These are phyloP conservation scores for Adela reaumurella DNA, from an alignment of 2,888 invertebrate species.

Conservation along the genomic window DNA sequence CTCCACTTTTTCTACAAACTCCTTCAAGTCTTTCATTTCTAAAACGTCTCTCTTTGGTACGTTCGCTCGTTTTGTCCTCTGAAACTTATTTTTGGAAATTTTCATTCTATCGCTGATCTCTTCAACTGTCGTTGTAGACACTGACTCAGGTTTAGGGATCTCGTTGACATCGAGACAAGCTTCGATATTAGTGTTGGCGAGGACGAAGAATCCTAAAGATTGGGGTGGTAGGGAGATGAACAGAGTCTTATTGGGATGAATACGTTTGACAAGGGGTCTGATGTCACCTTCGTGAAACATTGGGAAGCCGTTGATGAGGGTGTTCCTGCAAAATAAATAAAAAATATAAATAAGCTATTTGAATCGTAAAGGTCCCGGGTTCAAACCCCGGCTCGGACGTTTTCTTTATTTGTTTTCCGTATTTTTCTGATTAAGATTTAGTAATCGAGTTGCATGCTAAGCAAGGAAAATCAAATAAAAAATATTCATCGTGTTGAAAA, in stretches of 20 bases:
- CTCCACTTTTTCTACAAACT: no score
- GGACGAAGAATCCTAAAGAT: conserved; percentile 72
- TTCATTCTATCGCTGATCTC: conserved; percentile 9
- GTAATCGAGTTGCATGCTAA: no score
- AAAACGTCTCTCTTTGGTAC: background rate
- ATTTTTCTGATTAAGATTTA: no score
- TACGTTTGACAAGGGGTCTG: conserved; percentile 47
- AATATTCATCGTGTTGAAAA: no score
- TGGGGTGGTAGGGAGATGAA: conserved; percentile 60
- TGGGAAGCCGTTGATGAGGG: conserved; percentile 61
- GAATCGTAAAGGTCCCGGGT: no score
- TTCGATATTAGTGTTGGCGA: conserved; percentile 62
- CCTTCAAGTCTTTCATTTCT: no score
- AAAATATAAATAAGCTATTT: no score
- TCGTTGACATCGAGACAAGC: conserved; percentile 41
- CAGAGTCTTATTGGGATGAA: conserved; percentile 49
- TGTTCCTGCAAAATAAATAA: conserved; percentile 41
- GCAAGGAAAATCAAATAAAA: no score
- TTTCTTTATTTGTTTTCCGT: no score
- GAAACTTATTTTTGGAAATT: background rate
- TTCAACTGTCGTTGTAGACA: conserved; percentile 14
- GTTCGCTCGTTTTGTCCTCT: background rate
- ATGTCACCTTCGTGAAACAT: conserved; percentile 58
- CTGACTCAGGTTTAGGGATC: conserved; percentile 14
- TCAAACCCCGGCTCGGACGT: no score